A percentile compares a stretch with the other conserved stretches of the same genome.
Evolutionary conservation across 2,797 vertebrate species (phyloP).

Genomic region (Bovichtus variegatus): DNA sequence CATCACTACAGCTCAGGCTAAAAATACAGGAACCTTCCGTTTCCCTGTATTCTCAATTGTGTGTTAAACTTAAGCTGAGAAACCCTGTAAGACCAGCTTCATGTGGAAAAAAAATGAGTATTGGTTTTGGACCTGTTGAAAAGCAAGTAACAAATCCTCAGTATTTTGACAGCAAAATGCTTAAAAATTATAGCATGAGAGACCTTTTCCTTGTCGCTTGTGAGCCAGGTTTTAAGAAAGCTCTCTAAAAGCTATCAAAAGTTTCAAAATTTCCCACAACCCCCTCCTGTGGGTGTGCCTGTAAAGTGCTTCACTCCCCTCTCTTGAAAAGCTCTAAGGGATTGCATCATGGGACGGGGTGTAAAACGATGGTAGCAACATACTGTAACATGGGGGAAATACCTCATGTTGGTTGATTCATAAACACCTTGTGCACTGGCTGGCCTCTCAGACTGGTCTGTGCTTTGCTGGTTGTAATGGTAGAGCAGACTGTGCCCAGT

Average conservation of each 20-base stretch:
- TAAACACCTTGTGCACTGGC: slow-evolving; percentile 72
- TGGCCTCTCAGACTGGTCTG: slow-evolving; percentile 45
- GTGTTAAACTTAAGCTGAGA: slow-evolving; percentile 48
- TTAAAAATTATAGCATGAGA: slow-evolving; percentile 31
- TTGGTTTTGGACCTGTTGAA: slow-evolving; percentile 49
- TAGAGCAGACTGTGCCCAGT: slow-evolving; percentile 24
- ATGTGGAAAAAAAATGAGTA: slow-evolving; percentile 25
- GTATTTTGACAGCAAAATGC: slow-evolving; percentile 53
- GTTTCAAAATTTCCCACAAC: slow-evolving; percentile 76
- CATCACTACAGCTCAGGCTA: slow-evolving; percentile 65
- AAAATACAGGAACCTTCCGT: slow-evolving; percentile 70
- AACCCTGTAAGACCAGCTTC: slow-evolving; percentile 17
- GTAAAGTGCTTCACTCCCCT: slow-evolving; percentile 75
- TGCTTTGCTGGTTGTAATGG: slow-evolving; percentile 46
- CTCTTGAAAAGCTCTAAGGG: slow-evolving; percentile 69
- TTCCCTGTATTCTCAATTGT: slow-evolving; percentile 74
- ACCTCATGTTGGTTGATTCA: slow-evolving; percentile 79
- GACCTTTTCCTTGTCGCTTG: slow-evolving; percentile 43
- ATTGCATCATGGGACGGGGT: slow-evolving; percentile 79
- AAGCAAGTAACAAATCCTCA: slow-evolving; percentile 40
- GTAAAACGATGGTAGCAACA: slow-evolving; percentile 75
- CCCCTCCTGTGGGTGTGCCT: slow-evolving; percentile 77
- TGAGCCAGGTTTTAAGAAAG: slow-evolving; percentile 57
- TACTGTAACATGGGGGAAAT: slow-evolving; percentile 80
- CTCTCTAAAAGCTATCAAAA: slow-evolving; percentile 77